These are phyloP conservation scores for Drosophila algonquin DNA, from an alignment of 2,888 invertebrate species.

Conservation along the genomic window DNA sequence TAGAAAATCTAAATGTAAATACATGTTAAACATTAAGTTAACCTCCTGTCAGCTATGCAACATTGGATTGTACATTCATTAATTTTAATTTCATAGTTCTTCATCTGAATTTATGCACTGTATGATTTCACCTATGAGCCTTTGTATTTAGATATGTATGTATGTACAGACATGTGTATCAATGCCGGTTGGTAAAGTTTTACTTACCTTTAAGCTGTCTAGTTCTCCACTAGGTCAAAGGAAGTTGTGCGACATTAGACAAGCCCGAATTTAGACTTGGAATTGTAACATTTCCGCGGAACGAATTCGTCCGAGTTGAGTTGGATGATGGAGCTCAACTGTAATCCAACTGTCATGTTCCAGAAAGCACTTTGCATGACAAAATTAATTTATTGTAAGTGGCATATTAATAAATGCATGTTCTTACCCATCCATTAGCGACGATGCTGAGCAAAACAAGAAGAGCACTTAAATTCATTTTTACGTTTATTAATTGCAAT, in stretches of 20 bases:
- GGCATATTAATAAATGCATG: background rate
- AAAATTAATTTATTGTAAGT: background rate
- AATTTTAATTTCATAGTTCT: no score
- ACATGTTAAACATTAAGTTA: no score
- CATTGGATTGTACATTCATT: no score
- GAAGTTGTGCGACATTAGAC: conserved; percentile 87
- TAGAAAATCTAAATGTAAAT: background rate
- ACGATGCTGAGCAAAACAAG: conserved; percentile 45
- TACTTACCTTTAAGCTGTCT: conserved; percentile 85
- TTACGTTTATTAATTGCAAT: background rate
- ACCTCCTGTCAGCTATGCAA: no score
- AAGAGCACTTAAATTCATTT: background rate
- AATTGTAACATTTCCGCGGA: conserved; percentile 89
- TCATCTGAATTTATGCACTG: no score
- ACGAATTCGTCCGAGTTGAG: conserved; percentile 86
- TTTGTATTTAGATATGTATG: background rate
- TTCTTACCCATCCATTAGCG: conserved; percentile 41
- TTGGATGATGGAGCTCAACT: conserved; percentile 89
- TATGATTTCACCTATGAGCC: no score
- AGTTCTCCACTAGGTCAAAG: conserved; percentile 86
- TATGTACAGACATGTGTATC: background rate
- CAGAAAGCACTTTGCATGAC: conserved; percentile 85
- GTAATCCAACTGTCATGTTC: conserved; percentile 91
- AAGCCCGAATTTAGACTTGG: conserved; percentile 89
- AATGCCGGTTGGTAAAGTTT: background rate